phyloP scores from a whole-genome alignment of 2,113 vertebrate species.

The Cynocephalus volans region DNA sequence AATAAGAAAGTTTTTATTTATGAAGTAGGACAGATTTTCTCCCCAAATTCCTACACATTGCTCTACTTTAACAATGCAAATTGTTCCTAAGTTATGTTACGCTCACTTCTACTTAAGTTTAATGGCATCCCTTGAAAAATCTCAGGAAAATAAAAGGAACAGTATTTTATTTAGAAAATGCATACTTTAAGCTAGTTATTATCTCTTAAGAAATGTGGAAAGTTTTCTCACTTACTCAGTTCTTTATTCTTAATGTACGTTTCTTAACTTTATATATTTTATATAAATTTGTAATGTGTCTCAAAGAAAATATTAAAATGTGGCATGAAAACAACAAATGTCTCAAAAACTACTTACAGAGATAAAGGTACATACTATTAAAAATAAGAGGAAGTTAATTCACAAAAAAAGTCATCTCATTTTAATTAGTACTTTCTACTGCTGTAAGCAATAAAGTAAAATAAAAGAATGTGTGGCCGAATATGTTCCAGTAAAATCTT shows the following conservation, averaged over 20 bases:
- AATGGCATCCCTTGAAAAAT: not conserved
- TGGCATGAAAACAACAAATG: not conserved
- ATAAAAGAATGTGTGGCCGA: not conserved
- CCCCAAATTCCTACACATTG: not conserved
- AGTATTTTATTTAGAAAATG: not conserved
- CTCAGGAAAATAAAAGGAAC: not conserved
- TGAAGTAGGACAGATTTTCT: not conserved
- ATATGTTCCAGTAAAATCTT: constrained; percentile 10
- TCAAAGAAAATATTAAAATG: constrained; percentile 2
- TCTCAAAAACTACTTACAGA: not conserved
- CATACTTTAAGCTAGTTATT: not conserved
- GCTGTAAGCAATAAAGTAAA: constrained; percentile 17
- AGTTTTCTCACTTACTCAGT: not conserved
- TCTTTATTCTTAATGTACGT: not conserved
- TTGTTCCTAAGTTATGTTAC: not conserved
- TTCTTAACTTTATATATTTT: constrained; percentile 2
- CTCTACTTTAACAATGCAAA: not conserved
- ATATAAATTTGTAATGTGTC: not conserved
- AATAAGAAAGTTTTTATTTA: not conserved
- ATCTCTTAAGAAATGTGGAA: not conserved
- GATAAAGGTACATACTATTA: not conserved
- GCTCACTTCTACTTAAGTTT: not conserved
- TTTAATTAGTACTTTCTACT: constrained; percentile 27
- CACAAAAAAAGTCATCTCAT: not conserved
- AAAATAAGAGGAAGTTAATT: not conserved